These are phyloP conservation scores for Xenotilapia flavipinnis DNA, from an alignment of 2,113 vertebrate species.

Conservation along the genomic window DNA sequence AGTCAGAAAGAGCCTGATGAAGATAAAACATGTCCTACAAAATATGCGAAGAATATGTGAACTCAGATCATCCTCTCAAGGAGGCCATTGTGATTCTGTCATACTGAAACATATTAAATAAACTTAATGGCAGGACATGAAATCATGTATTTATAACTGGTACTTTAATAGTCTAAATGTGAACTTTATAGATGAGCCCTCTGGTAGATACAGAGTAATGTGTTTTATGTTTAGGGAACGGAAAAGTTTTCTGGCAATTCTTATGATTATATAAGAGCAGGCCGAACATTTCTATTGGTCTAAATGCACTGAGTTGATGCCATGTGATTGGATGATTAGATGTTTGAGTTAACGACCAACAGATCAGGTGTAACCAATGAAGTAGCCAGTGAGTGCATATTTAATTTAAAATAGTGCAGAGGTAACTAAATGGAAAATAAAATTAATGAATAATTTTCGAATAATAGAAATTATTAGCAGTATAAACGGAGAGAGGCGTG, in stretches of 20 bases:
- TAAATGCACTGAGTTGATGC: background rate
- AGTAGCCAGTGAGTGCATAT: background rate
- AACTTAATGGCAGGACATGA: background rate
- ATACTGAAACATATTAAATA: background rate
- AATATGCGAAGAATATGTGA: background rate
- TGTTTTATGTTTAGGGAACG: background rate
- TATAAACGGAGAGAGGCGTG: background rate
- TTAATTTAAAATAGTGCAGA: background rate
- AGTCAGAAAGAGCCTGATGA: background rate
- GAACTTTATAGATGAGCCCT: background rate
- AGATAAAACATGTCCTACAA: background rate
- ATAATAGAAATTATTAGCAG: background rate
- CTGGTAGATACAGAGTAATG: background rate
- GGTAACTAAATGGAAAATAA: background rate
- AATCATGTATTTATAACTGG: background rate
- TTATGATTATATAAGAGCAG: background rate
- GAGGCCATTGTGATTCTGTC: background rate
- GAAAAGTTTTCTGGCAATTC: background rate
- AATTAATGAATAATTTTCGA: background rate
- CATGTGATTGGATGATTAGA: background rate
- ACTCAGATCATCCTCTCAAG: background rate
- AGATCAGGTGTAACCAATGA: background rate
- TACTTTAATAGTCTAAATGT: background rate
- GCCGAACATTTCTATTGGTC: background rate
- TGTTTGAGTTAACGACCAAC: background rate